These are phyloP conservation scores for Micromys minutus DNA, from an alignment of 2,113 vertebrate species.

Conservation along the genomic window DNA sequence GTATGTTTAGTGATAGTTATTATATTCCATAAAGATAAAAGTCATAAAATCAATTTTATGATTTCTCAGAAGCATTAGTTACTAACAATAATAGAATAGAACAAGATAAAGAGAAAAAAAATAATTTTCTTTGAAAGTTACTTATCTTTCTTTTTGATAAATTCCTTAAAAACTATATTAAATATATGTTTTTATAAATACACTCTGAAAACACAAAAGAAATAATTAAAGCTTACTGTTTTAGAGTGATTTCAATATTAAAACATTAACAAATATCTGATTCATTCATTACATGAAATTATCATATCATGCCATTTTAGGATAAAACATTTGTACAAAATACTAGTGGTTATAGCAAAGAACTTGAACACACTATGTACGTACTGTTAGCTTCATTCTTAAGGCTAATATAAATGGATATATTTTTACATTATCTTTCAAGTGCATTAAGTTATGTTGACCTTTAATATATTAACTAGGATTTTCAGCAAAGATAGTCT, in stretches of 20 bases:
- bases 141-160: not conserved
- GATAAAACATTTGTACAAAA: not conserved
- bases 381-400: not conserved
- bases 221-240: not conserved
- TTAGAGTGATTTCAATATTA: not conserved
- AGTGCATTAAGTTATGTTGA: not conserved
- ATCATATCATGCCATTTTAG: not conserved
- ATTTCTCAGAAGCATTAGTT: constrained; percentile 28
- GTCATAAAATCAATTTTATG: not conserved
- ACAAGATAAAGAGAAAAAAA: not conserved
- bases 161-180: not conserved
- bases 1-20: not conserved
- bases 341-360: not conserved
- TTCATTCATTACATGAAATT: not conserved
- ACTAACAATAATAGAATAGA: not conserved
- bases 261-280: not conserved
- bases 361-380: not conserved
- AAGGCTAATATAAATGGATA: not conserved
- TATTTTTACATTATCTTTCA: not conserved
- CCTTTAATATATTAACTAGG: not conserved
- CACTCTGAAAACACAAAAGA: not conserved
- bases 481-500: not conserved
- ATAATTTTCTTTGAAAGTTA: not conserved
- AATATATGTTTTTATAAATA: not conserved
- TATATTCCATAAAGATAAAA: not conserved